Base-by-base conservation (phyloP, 2,797 vertebrate genomes). In the Glossophaga mutica region DNA sequence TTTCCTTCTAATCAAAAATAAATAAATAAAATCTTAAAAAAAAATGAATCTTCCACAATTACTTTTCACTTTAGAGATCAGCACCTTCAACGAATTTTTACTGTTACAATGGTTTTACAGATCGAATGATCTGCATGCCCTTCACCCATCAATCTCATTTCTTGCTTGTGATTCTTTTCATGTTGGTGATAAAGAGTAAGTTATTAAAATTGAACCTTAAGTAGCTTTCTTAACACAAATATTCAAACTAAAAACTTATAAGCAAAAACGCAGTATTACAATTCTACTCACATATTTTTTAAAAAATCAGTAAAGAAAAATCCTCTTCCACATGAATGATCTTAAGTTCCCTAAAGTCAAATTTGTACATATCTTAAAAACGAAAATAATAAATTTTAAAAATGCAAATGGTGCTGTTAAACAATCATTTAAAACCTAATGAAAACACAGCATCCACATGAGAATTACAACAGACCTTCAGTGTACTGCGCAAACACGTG, bases 381-480 rank as follows among this genome's bases (percentile, higher is more conserved):
- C 50, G 21, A 83, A 82, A 96, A 94, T 71, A 87, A 92, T 79
- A 91, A 78, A 50, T 84, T 88, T 77, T 44, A 71, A 65, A 84
- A 93, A 91, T 42, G 26, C 22, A 87, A 92, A 95, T 90, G 26
- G 32, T 81, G 46, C 62, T 59, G 94, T 81, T 73, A 90, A 95
- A 86, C 57, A 93, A 90, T 92, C 62, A 87, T 87, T 90, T 93
- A 83, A 90, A 94, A 89, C n/a, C 70, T 76, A 94, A 96, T 48
- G 92, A 92, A 96, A 95, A 93, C 42, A 87, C 59, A 82, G 76
- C 19, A 88, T 46, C 87, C 95, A 29, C 96, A 84, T 6, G 93
- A 96, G 93, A 94, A 95, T 87, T 85, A 68, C 84, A 97, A 97
- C 95, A 98, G 96, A 90, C 44, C 22, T 71, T 81, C 93, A 96